Evolutionary conservation across 2,888 invertebrate genomes (phyloP).

Genomic region (Cremastobaeus sp.): DNA sequence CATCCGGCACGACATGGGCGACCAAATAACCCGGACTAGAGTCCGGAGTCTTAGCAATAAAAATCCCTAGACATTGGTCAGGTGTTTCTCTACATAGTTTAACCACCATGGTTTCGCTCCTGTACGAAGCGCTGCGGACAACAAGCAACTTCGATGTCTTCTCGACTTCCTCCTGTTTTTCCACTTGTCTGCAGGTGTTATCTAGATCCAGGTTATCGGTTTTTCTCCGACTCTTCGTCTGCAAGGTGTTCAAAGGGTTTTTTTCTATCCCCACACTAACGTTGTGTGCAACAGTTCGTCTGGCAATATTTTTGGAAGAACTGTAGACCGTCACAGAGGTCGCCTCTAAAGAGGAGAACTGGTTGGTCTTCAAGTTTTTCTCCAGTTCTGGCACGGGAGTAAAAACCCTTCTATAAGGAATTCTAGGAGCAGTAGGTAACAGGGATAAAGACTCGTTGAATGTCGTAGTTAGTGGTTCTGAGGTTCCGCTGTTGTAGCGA

Average conservation of each 20-base stretch:
- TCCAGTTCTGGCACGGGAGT: slow-evolving; percentile 66
- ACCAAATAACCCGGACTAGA: slow-evolving; percentile 82
- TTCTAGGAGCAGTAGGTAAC: slow-evolving; percentile 67
- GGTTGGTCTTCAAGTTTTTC: slow-evolving; percentile 54
- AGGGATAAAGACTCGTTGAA: slow-evolving; percentile 61
- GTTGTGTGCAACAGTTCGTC: slow-evolving; percentile 51
- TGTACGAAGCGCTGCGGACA: slow-evolving; percentile 68
- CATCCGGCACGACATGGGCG: slow-evolving; percentile 85
- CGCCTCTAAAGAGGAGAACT: slow-evolving; percentile 50
- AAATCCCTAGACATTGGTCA: slow-evolving; percentile 85
- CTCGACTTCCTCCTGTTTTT: slow-evolving; percentile 14
- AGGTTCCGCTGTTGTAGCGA: slow-evolving; percentile 71
- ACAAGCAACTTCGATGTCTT: slow-evolving; percentile 61
- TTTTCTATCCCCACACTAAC: slow-evolving; percentile 59
- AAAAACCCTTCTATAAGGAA: slow-evolving; percentile 72
- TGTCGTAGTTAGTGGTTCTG: slow-evolving; percentile 58
- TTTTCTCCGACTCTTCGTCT: slow-evolving; percentile 42
- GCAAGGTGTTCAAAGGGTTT: slow-evolving; percentile 55
- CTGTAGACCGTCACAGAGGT: slow-evolving; percentile 40
- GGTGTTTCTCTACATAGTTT: slow-evolving; percentile 81
- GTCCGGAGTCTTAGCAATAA: slow-evolving; percentile 82
- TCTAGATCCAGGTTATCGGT: slow-evolving; percentile 29
- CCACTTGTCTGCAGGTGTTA: slow-evolving; percentile 22
- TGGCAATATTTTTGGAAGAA: slow-evolving; percentile 11
- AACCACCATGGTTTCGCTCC: slow-evolving; percentile 78